Evolutionary conservation across 2,797 vertebrate genomes (phyloP).

Genomic region (Xenops minutus): DNA sequence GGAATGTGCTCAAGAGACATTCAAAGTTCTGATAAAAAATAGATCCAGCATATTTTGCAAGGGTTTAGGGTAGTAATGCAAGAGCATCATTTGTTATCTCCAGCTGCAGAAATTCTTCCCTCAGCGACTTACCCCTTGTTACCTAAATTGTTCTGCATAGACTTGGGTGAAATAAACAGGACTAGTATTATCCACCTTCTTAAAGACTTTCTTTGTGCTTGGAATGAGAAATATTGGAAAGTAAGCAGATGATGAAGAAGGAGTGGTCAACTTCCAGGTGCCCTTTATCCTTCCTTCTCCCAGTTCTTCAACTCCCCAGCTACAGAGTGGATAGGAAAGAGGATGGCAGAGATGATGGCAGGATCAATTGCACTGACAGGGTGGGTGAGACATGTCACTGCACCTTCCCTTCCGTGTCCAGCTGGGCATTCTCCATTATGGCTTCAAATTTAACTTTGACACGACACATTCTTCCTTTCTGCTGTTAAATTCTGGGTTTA

Average conservation of each 20-base stretch:
- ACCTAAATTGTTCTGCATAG: background rate
- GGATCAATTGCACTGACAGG: accelerated
- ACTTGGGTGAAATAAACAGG: background rate
- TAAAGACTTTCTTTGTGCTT: background rate
- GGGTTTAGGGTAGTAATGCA: background rate
- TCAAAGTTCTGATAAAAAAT: background rate
- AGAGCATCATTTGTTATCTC: background rate
- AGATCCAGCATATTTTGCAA: background rate
- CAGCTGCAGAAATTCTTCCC: background rate
- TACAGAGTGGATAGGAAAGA: background rate
- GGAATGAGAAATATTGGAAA: background rate
- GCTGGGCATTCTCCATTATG: background rate
- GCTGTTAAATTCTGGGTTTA: background rate
- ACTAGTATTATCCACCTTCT: background rate
- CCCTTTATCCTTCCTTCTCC: background rate
- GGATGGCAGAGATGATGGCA: background rate
- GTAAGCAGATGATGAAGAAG: background rate
- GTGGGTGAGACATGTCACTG: accelerated
- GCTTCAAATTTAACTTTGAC: background rate
- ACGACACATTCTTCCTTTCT: background rate
- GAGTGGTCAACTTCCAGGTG: background rate
- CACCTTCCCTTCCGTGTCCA: background rate
- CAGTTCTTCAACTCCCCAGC: background rate
- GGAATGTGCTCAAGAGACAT: background rate
- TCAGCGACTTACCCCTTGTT: background rate